Evolutionary conservation across 2,113 vertebrate species (phyloP), one percentile per base, ranked within the genome.

Genomic region (Python bivittatus): DNA sequence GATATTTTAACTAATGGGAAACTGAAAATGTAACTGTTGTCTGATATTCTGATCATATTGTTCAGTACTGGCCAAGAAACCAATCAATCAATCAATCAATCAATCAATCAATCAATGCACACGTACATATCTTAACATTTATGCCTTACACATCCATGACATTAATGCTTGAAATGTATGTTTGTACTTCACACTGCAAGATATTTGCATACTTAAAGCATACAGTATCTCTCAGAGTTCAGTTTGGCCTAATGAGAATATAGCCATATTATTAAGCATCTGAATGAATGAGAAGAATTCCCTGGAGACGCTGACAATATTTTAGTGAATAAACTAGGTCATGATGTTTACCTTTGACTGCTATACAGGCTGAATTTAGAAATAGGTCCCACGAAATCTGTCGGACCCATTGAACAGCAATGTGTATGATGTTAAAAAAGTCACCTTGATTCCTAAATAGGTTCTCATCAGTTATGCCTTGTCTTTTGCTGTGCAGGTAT

Each of bases 401-500:
- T 48, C 53, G 0, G 0, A 1, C 38, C 22, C 0, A 10, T 0
- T 0, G 17, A 13, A 17, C 0, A 64, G 79, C 93, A 11, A 57
- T 48, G 38, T 5, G 44, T 20, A 6, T 10, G 29, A 91, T 94
- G 3, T 42, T 92, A 2, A 86, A 2, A 86, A 0, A 20, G 54
- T 92, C 1, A 93, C 10, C n/a, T 56, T 22, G 22, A 56, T 4
- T 91, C 2, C 79, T 10, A 88, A 38, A 91, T 89, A 8, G 4
- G 25, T 88, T 93, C 6, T 72, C 1, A 60, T 27, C 53, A 10
- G 2, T 57, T 5, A 57, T 84, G 12, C 10, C 83, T 0, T 72
- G 91, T 91, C 15, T 3, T 92, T 96, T 68, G 57, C 93, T 96
- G 33, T 93, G 91, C 93, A 98, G 98, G 38, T 98, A 98, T 85